Percentiles rank a stretch among this genome's conserved stretches.
Evolutionary conservation across 2,888 invertebrate species (phyloP).

Genomic region (Marronus borbonicus): DNA sequence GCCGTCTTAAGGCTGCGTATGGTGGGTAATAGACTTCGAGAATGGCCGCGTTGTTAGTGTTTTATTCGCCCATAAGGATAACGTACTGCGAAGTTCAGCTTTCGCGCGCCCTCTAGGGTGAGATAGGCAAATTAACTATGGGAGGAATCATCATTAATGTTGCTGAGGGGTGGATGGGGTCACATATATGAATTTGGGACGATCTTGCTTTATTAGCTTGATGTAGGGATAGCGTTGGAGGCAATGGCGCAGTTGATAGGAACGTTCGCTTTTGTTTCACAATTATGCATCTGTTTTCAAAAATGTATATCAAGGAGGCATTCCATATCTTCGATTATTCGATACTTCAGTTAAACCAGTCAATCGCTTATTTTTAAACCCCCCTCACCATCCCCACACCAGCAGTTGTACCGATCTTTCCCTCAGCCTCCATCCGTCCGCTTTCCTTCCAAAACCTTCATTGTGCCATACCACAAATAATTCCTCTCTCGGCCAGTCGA

Average conservation of each 20-base stretch:
- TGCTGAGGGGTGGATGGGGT: not conserved
- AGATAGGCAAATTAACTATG: not conserved
- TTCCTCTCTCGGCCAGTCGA: constrained; percentile 22
- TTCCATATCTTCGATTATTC: too few species aligned
- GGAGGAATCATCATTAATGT: constrained; percentile 23
- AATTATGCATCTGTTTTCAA: too few species aligned
- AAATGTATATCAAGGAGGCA: too few species aligned
- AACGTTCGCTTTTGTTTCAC: too few species aligned
- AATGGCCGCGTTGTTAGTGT: not conserved
- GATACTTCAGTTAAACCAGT: too few species aligned
- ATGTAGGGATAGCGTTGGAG: too few species aligned
- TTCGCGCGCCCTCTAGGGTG: not conserved
- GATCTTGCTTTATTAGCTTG: constrained; percentile 48
- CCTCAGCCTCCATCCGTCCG: too few species aligned
- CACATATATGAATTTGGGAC: constrained; percentile 14
- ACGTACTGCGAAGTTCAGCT: constrained; percentile 33
- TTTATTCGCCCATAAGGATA: constrained; percentile 5
- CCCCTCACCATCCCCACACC: too few species aligned
- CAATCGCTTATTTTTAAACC: too few species aligned
- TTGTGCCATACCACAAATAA: not conserved
- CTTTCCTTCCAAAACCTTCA: too few species aligned
- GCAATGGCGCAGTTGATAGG: too few species aligned
- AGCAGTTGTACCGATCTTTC: too few species aligned
- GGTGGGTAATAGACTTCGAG: constrained; percentile 21
- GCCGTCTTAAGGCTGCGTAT: constrained; percentile 59